Conservation (phyloP, 2,113 vertebrate genomes). For the Junco hyemalis region DNA sequence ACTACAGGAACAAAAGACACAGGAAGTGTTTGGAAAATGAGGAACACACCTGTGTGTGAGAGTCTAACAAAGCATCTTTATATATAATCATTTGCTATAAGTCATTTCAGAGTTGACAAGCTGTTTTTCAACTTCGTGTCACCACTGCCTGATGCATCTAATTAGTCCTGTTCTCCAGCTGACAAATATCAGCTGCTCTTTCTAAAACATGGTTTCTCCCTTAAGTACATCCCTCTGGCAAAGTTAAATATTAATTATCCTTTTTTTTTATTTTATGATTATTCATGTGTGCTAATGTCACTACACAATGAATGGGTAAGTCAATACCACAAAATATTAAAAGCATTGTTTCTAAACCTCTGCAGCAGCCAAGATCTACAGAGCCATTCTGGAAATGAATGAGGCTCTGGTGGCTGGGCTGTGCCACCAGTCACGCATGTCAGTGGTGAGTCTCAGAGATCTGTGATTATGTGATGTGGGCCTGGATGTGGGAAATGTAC, state of each 20-base stretch:
- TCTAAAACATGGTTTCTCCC: conserved; percentile 52
- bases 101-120: conserved; percentile 64
- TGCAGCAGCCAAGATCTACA: neutral
- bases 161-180: conserved; percentile 66
- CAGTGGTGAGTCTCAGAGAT: neutral
- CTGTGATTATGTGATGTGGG: neutral
- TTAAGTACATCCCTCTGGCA: conserved; percentile 69
- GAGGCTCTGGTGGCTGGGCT: neutral
- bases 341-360: neutral
- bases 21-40: conserved; percentile 47
- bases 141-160: conserved; percentile 54
- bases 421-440: neutral
- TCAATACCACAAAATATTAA: conserved; percentile 11
- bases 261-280: conserved; percentile 60
- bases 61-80: conserved; percentile 59
- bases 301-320: conserved; percentile 15
- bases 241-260: conserved; percentile 72
- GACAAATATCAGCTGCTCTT: conserved; percentile 67
- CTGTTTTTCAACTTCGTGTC: conserved; percentile 64
- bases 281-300: conserved; percentile 57
- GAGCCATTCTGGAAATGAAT: neutral
- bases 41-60: conserved; percentile 48
- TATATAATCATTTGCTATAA: conserved; percentile 46
- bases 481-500: neutral
- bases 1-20: neutral